These are phyloP conservation scores for Agriopis leucophaearia DNA, from an alignment of 2,888 invertebrate species.

Conservation along the genomic window DNA sequence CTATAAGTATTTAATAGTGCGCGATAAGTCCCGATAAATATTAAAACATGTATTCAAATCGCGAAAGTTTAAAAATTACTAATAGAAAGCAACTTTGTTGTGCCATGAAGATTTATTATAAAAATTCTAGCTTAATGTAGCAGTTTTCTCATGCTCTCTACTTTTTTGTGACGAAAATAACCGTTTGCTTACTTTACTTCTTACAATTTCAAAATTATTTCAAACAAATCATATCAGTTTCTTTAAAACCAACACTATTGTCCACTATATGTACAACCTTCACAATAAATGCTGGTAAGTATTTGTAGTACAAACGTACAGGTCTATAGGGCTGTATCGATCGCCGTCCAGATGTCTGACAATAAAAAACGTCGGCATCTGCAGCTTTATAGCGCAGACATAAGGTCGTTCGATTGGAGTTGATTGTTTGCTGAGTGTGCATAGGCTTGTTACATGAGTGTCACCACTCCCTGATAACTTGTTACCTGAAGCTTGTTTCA, in stretches of 20 bases:
- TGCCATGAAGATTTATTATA: not conserved
- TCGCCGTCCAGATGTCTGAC: conserved; percentile 31
- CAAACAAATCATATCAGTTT: not conserved
- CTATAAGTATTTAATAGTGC: no score
- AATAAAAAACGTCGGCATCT: conserved; percentile 29
- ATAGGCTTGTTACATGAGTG: conserved; percentile 8
- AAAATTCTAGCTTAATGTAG: no score
- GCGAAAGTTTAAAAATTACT: no score
- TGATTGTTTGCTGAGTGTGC: conserved; percentile 35
- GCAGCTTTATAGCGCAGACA: conserved; percentile 34
- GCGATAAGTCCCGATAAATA: no score
- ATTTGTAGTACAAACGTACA: conserved; percentile 16
- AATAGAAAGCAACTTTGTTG: not conserved
- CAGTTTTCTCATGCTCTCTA: no score
- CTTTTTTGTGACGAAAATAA: no score
- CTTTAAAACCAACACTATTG: not conserved
- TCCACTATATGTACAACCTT: not conserved
- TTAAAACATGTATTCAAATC: no score
- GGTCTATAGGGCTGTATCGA: conserved; percentile 35
- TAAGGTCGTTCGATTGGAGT: conserved; percentile 26
- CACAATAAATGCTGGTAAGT: conserved; percentile 11
- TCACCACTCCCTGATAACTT: conserved; percentile 9
- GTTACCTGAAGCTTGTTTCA: not conserved
- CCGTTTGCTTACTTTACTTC: no score
- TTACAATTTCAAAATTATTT: no score